phyloP scores from a whole-genome alignment of 2,888 invertebrate genomes.

The Pterostichus madidus region DNA sequence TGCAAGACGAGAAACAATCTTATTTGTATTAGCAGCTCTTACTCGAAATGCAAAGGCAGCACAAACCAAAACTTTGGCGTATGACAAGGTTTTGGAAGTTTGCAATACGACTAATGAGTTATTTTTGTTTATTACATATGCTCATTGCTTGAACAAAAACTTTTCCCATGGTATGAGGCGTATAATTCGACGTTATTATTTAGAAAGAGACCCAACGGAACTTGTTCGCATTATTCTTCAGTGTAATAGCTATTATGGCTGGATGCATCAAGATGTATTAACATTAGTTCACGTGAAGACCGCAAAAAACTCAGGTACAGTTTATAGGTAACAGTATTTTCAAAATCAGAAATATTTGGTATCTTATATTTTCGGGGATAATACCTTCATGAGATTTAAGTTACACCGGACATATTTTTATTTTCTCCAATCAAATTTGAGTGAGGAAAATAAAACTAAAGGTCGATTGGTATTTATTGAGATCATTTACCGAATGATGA shows the following conservation, averaged over 20 bases:
- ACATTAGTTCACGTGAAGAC: conserved; percentile 82
- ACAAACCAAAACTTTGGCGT: conserved; percentile 77
- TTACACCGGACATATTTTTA: too few relatives aligned
- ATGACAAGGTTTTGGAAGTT: conserved; percentile 79
- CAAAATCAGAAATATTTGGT: too few relatives aligned
- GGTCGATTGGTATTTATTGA: too few relatives aligned
- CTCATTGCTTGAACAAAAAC: conserved; percentile 62
- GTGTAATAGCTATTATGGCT: conserved; percentile 82
- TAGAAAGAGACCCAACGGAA: conserved; percentile 80
- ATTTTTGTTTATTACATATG: conserved; percentile 73
- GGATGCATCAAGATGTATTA: conserved; percentile 86
- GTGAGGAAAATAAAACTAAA: too few relatives aligned
- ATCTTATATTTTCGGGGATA: too few relatives aligned
- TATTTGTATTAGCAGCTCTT: conserved; percentile 56
- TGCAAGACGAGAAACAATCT: conserved; percentile 46
- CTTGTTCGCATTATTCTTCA: conserved; percentile 83
- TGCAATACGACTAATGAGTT: conserved; percentile 81
- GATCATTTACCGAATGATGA: too few relatives aligned
- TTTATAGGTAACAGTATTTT: too few relatives aligned
- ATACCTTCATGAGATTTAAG: too few relatives aligned
- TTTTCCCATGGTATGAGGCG: conserved; percentile 79
- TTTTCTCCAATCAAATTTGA: too few relatives aligned
- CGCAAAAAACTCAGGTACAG: conserved; percentile 75
- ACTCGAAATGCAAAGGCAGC: conserved; percentile 32
- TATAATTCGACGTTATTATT: conserved; percentile 84